Conservation (phyloP, 2,113 vertebrate genomes). For the Dipodomys merriami region DNA sequence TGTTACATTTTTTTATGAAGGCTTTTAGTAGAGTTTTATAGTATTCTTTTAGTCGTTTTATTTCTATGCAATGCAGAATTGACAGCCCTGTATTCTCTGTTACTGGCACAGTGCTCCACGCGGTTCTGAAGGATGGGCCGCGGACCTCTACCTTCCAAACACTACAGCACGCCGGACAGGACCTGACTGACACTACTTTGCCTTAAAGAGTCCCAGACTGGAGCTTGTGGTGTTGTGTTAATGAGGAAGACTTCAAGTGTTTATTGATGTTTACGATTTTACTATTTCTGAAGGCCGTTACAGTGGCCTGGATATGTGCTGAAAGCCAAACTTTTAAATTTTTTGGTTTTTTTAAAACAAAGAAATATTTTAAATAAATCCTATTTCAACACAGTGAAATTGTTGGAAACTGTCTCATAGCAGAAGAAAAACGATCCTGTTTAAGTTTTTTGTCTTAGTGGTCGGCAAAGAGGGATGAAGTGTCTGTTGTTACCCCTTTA, state of each 20-base stretch:
- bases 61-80: constrained; percentile 86
- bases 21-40: constrained; percentile 65
- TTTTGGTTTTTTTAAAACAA: constrained; percentile 79
- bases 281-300: constrained; percentile 80
- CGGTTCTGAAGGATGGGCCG: not conserved
- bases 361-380: constrained; percentile 83
- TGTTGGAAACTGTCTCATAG: constrained; percentile 77
- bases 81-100: constrained; percentile 56
- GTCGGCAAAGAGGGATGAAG: constrained; percentile 65
- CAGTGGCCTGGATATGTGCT: constrained; percentile 84
- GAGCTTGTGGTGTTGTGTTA: constrained; percentile 57
- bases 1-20: constrained; percentile 28
- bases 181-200: constrained; percentile 85
- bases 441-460: constrained; percentile 69
- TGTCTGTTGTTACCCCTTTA: constrained; percentile 52
- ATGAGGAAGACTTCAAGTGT: constrained; percentile 74
- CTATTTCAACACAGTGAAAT: constrained; percentile 77
- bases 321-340: constrained; percentile 87
- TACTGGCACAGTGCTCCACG: constrained; percentile 15
- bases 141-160: constrained; percentile 54
- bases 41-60: constrained; percentile 67
- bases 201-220: constrained; percentile 87
- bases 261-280: constrained; percentile 83
- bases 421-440: constrained; percentile 72
- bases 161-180: constrained; percentile 67